Evolutionary conservation across 2,888 invertebrate species (phyloP).

Genomic region (Acanthosoma haemorrhoidale): DNA sequence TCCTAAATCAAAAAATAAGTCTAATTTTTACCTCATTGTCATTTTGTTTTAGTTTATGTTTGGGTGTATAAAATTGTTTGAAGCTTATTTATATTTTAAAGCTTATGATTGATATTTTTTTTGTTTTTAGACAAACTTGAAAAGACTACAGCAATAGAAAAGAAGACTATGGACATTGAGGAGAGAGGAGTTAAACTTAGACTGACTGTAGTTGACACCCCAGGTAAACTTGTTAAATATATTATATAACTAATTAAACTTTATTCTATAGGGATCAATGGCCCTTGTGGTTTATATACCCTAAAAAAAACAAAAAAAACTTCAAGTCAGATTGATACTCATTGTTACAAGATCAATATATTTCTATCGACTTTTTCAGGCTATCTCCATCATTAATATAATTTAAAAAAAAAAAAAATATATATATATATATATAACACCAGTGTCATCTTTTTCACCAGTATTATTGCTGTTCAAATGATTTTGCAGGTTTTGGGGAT

Average conservation of each 20-base stretch:
- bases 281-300: too few relatives aligned
- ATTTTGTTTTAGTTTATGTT: too few relatives aligned
- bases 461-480: background rate
- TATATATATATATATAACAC: too few relatives aligned
- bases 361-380: too few relatives aligned
- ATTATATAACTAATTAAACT: background rate
- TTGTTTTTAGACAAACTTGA: constrained; percentile 51
- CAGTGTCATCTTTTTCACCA: background rate
- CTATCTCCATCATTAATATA: too few relatives aligned
- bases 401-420: too few relatives aligned
- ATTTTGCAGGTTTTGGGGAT: constrained; percentile 88
- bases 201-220: constrained; percentile 89
- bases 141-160: constrained; percentile 57
- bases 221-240: constrained; percentile 51
- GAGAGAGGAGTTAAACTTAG: constrained; percentile 86
- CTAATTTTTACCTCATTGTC: background rate
- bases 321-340: too few relatives aligned
- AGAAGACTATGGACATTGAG: constrained; percentile 86
- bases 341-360: too few relatives aligned
- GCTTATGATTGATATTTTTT: background rate
- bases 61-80: too few relatives aligned
- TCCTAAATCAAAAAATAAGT: too few relatives aligned
- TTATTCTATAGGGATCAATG: too few relatives aligned
- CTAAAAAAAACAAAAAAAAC: too few relatives aligned
- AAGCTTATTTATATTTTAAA: background rate